Conservation (phyloP, 1,140 invertebrate species). For the Fopius arisanus region DNA sequence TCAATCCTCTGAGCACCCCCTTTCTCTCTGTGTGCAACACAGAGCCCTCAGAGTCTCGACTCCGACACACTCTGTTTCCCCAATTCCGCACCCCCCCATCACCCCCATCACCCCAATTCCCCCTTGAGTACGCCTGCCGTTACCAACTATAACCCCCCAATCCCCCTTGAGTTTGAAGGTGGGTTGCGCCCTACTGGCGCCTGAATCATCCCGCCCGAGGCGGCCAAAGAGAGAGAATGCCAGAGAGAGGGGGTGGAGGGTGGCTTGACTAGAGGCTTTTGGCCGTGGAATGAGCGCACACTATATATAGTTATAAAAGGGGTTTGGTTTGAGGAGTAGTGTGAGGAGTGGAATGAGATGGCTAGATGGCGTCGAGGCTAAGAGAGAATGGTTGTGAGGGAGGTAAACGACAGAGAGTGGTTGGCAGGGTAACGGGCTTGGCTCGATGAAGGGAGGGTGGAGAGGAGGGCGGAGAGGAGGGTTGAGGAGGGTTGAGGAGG, state of each 20-base stretch:
- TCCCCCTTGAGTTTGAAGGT: slow-evolving; percentile 50
- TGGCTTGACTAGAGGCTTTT: slow-evolving; percentile 48
- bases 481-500: not conserved
- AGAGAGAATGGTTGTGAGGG: slow-evolving; percentile 18
- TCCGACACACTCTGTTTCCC: slow-evolving; percentile 62
- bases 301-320: slow-evolving; percentile 28
- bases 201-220: slow-evolving; percentile 63
- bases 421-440: slow-evolving; percentile 49
- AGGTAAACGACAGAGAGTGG: slow-evolving; percentile 32
- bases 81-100: slow-evolving; percentile 21
- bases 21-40: slow-evolving; percentile 18
- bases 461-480: slow-evolving; percentile 20
- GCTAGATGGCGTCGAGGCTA: slow-evolving; percentile 30
- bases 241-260: slow-evolving; percentile 8
- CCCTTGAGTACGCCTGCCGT: slow-evolving; percentile 29
- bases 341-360: slow-evolving; percentile 15
- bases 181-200: slow-evolving; percentile 64
- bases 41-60: slow-evolving; percentile 37
- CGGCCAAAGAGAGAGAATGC: slow-evolving; percentile 34
- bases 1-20: slow-evolving; percentile 24
- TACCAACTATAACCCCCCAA: slow-evolving; percentile 32
- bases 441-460: slow-evolving; percentile 32
- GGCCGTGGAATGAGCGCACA: slow-evolving; percentile 46
- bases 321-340: slow-evolving; percentile 48
- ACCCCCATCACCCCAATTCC: slow-evolving; percentile 34